These are phyloP conservation scores for Campoplex capitator DNA, from an alignment of 2,888 invertebrate genomes.

Conservation along the genomic window DNA sequence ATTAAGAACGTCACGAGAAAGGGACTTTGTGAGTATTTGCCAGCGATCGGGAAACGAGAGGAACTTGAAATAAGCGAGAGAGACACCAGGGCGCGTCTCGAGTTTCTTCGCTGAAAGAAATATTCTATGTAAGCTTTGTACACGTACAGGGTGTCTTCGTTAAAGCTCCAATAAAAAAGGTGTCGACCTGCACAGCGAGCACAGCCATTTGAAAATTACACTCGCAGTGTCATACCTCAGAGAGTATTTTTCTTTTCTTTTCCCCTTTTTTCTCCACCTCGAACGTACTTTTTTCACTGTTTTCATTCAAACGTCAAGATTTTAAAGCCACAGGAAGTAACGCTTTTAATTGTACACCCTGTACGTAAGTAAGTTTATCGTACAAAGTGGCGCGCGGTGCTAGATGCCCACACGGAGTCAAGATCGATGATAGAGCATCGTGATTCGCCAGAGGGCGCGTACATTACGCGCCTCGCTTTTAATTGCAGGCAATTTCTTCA, in stretches of 20 bases:
- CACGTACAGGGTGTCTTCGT: not conserved
- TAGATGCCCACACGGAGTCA: constrained; percentile 49
- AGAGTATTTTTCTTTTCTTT: not conserved
- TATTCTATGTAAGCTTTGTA: constrained; percentile 6
- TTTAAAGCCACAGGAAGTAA: not conserved
- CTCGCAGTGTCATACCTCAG: not conserved
- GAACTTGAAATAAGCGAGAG: constrained; percentile 40
- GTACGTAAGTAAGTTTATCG: constrained; percentile 5
- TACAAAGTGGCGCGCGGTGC: constrained; percentile 2
- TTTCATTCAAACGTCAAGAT: not conserved
- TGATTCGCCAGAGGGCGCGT: constrained; percentile 62
- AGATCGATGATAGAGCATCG: constrained; percentile 66
- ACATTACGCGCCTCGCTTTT: constrained; percentile 64
- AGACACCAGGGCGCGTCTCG: constrained; percentile 63
- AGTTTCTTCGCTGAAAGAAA: constrained; percentile 48
- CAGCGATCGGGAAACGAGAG: constrained; percentile 41
- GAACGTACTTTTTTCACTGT: not conserved
- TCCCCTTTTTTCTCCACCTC: not conserved
- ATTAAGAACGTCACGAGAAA: constrained; percentile 63
- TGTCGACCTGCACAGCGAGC: too few relatives aligned
- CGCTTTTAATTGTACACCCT: not conserved
- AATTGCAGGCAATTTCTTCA: constrained; percentile 63
- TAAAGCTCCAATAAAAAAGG: not conserved
- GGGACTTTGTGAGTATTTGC: constrained; percentile 52
- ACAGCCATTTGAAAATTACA: not conserved